A percentile compares a stretch with the other conserved stretches of the same genome.
phyloP scores from a whole-genome alignment of 2,888 invertebrate genomes.

The Chamaedrilus cognettii region DNA sequence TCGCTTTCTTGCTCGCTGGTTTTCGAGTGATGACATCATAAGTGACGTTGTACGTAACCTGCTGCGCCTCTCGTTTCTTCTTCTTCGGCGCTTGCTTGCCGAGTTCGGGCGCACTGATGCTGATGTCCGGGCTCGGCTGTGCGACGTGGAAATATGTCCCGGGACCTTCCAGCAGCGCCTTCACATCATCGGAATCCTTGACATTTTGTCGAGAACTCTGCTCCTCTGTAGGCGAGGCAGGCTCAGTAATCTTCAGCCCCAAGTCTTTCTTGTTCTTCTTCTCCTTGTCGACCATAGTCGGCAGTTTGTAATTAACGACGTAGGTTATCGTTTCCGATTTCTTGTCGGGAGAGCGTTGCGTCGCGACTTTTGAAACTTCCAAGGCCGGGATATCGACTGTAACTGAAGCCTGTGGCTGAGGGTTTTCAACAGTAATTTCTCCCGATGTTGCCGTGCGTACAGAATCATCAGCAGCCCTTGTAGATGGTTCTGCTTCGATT shows the following conservation, averaged over 20 bases:
- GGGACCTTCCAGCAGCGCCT: neutral
- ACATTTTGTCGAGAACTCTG: neutral
- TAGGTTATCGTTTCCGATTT: constrained; percentile 2
- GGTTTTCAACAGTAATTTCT: neutral
- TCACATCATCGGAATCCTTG: constrained; percentile 1
- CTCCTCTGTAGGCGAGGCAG: neutral
- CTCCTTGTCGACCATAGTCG: neutral
- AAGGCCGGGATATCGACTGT: neutral
- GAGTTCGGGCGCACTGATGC: neutral
- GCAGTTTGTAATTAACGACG: constrained; percentile 15
- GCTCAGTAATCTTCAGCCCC: neutral
- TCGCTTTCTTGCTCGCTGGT: neutral
- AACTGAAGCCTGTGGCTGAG: neutral
- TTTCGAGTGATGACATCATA: constrained; percentile 2
- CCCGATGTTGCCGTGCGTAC: neutral
- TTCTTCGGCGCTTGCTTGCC: neutral
- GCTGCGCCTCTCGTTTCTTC: constrained; percentile 1
- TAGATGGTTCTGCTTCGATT: neutral
- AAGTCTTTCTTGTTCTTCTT: neutral
- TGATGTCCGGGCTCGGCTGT: neutral
- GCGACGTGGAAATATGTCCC: neutral
- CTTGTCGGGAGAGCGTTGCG: neutral
- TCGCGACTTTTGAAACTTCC: neutral
- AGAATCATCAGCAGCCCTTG: too few relatives aligned
- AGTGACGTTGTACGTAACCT: constrained; percentile 3